phyloP scores from a whole-genome alignment of 2,888 invertebrate species.

The Polydrusus cervinus region DNA sequence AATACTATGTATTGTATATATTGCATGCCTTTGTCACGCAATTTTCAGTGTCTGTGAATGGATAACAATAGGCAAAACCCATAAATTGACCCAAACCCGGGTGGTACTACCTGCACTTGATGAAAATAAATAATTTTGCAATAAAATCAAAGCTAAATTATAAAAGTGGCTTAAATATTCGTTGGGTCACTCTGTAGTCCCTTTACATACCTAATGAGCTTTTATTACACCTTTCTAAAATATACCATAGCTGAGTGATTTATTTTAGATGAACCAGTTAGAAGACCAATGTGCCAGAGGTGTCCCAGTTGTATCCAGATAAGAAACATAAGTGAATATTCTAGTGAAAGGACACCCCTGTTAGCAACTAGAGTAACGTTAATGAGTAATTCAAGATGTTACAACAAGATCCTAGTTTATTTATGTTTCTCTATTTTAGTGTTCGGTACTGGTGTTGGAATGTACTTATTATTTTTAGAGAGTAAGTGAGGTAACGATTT shows the following conservation, averaged over 20 bases:
- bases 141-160: no score
- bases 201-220: no score
- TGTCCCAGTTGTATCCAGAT: slow-evolving; percentile 36
- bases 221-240: no score
- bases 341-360: slow-evolving; percentile 26
- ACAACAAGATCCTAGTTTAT: slow-evolving; percentile 21
- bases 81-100: no score
- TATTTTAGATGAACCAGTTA: slow-evolving; percentile 3
- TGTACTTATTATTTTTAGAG: slow-evolving; percentile 28
- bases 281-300: slow-evolving; percentile 24
- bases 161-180: no score
- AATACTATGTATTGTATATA: no score
- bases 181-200: no score
- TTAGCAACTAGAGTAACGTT: background rate
- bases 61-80: no score
- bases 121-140: no score
- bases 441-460: slow-evolving; percentile 23
- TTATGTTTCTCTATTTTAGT: slow-evolving; percentile 20
- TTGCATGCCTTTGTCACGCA: no score
- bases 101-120: no score
- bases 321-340: slow-evolving; percentile 29
- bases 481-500: slow-evolving; percentile 16
- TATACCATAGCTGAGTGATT: background rate
- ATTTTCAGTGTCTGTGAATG: no score
- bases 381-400: slow-evolving; percentile 1